Percentiles rank a stretch among this genome's conserved stretches.
phyloP scores from a whole-genome alignment of 2,113 vertebrate species.

The zebrafish (Danio rerio) region DNA sequence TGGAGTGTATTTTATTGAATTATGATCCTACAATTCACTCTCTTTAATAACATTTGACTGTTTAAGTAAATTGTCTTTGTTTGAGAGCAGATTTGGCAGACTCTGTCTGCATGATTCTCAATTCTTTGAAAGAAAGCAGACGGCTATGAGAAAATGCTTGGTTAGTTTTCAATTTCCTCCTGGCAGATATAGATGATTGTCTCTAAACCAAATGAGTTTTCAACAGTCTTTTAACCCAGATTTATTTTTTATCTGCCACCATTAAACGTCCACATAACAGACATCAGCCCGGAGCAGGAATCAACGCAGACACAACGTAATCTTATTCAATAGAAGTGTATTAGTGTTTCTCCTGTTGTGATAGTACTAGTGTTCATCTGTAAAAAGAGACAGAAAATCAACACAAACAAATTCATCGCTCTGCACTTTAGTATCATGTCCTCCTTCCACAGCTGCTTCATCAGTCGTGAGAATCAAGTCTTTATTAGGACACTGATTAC shows the following conservation, averaged over 20 bases:
- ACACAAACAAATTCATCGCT: background rate
- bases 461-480: background rate
- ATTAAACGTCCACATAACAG: background rate
- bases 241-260: conserved; percentile 6
- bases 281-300: conserved; percentile 2
- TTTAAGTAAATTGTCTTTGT: background rate
- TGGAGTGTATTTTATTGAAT: background rate
- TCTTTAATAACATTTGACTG: background rate
- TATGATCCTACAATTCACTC: background rate
- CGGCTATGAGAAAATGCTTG: background rate
- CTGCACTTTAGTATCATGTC: background rate
- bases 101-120: background rate
- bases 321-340: background rate
- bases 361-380: background rate
- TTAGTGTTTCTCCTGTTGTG: background rate
- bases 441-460: background rate
- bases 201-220: background rate
- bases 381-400: background rate
- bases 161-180: background rate
- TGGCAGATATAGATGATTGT: conserved; percentile 19
- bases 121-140: conserved; percentile 12
- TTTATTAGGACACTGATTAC: background rate
- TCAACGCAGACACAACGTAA: background rate
- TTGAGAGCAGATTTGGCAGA: conserved; percentile 25
- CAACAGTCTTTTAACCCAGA: background rate